phyloP scores from a whole-genome alignment of 1,140 invertebrate species.

The Solenopsis invicta region DNA sequence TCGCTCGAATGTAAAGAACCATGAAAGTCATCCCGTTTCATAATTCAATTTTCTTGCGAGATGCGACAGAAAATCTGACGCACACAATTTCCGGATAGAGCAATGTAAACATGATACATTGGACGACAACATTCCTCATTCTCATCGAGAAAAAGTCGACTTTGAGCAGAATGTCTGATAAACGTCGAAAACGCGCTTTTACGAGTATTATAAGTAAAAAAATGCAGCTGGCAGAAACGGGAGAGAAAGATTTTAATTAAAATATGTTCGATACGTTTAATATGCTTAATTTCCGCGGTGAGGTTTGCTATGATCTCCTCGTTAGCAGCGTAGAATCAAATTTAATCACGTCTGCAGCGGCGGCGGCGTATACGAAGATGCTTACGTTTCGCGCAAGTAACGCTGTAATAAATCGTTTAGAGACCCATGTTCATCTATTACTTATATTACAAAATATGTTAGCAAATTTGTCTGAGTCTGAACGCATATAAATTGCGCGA shows the following conservation, averaged over 20 bases:
- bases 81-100: background rate
- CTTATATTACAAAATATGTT: background rate
- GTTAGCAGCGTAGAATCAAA: slow-evolving; percentile 16
- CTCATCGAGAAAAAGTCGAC: background rate
- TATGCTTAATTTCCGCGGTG: background rate
- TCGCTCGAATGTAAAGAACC: background rate
- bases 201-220: background rate
- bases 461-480: slow-evolving; percentile 21
- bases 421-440: slow-evolving; percentile 25
- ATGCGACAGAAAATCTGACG: background rate
- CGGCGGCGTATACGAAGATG: slow-evolving; percentile 14
- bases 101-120: background rate
- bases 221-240: background rate
- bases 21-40: background rate
- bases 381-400: slow-evolving; percentile 21
- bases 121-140: background rate
- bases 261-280: background rate
- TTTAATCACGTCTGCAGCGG: slow-evolving; percentile 14
- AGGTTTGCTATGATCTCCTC: background rate
- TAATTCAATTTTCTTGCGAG: slow-evolving; percentile 15
- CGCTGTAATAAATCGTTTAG: slow-evolving; percentile 3
- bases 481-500: slow-evolving; percentile 4
- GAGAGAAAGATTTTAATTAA: slow-evolving; percentile 18
- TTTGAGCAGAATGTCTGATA: background rate
- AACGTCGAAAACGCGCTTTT: background rate